These are phyloP conservation scores for Meloidogyne hapla DNA, from an alignment of 1,140 invertebrate species.

Conservation along the genomic window DNA sequence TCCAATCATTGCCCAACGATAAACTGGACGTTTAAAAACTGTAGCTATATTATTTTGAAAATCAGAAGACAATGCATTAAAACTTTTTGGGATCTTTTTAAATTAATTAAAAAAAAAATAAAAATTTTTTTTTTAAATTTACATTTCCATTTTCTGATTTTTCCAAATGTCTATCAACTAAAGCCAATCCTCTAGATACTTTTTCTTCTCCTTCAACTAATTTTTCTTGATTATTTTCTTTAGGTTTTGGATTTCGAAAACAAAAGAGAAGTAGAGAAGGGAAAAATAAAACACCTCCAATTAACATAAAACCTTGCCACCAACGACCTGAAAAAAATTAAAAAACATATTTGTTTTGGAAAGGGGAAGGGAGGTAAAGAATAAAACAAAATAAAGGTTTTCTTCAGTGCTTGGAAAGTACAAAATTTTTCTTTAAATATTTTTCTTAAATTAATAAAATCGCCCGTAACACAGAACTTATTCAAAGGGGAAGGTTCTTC, in stretches of 20 bases:
- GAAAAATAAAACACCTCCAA: constrained; percentile 43
- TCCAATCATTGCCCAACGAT: constrained; percentile 51
- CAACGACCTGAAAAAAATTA: constrained; percentile 32
- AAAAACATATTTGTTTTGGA: not conserved
- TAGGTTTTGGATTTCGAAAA: constrained; percentile 49
- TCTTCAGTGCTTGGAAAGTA: too few relatives aligned
- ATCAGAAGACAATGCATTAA: constrained; percentile 35
- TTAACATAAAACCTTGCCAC: constrained; percentile 58
- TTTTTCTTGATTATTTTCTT: constrained; percentile 1
- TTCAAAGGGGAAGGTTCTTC: too few relatives aligned
- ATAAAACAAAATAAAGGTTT: too few relatives aligned
- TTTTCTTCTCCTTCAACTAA: constrained; percentile 13
- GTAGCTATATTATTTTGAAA: constrained; percentile 43
- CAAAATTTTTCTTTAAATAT: too few relatives aligned
- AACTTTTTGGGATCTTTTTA: constrained; percentile 23
- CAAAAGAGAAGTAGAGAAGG: constrained; percentile 54
- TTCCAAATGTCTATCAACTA: constrained; percentile 57
- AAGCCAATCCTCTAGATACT: constrained; percentile 32
- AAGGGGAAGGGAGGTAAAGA: too few relatives aligned
- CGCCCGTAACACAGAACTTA: too few relatives aligned
- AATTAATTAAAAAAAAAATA: constrained; percentile 8
- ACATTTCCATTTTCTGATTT: constrained; percentile 23
- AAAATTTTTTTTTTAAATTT: not conserved
- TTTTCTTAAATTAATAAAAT: too few relatives aligned
- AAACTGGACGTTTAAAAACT: constrained; percentile 48